Evolutionary conservation across 2,113 vertebrate genomes (phyloP), one percentile per base, ranked within the genome.

Genomic region (Muntiacus reevesi): DNA sequence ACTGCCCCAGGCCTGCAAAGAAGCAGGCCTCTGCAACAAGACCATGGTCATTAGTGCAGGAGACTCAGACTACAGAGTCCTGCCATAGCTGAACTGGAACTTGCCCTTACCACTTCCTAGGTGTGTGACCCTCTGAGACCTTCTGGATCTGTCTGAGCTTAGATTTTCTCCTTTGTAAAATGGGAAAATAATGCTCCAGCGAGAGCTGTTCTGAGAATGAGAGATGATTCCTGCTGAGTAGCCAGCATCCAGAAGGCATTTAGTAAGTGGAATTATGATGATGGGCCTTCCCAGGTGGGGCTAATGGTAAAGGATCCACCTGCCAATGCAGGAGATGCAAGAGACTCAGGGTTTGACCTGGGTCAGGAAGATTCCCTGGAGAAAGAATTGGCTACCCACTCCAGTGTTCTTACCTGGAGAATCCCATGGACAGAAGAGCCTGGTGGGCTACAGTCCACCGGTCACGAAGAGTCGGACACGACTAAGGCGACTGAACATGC

Each of bases 211-310:
- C 11, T 6, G 50, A 55, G 62, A 28, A 36, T 3, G 0, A 4
- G 50, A 25, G 14, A 14, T 1, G 25, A 43, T 0, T 40, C 55
- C 55, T 40, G 62, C 45, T 30, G 3, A 33, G 47, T 1, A 6
- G 33, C 12, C 0, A 5, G 57, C 36, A 71, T 21, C 45, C 0
- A 55, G 50, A 19, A 25, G 78, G 27, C 64, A 15, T 33, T 36
- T 21, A 0, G 16, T 2, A 33, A 25, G 28, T 2, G 7, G 7
- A 21, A 14, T 1, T 0, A 6, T 16, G 28, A 19, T 25, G 30
- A 30, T 2, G 81, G 67, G 19, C n/a, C 10, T 12, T 23, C 19
- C 19, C 67, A 71, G 19, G n/a, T 40, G n/a, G 67, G 67, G n/a
- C n/a, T 40, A 71, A 10, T 40, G 67, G 9, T 40, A 23, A 71